These are phyloP conservation scores for Lissonota sp. DNA, from an alignment of 2,888 invertebrate genomes.

Conservation along the genomic window DNA sequence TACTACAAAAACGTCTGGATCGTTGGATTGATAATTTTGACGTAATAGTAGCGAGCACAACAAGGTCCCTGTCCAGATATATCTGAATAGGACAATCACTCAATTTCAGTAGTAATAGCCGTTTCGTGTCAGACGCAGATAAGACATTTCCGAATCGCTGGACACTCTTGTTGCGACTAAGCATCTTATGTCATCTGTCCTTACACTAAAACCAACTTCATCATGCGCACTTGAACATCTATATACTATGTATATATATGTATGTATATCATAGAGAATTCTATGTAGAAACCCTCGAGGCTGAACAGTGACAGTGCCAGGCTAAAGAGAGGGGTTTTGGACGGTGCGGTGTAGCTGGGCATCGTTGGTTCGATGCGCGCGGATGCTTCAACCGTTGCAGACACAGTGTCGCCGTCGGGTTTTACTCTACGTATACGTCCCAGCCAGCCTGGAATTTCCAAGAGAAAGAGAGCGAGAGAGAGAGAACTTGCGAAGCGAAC, in stretches of 20 bases:
- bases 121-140: no score
- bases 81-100: no score
- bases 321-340: conserved; percentile 8
- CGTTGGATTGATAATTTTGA: no score
- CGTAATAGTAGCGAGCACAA: no score
- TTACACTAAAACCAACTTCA: no score
- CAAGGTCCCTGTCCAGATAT: no score
- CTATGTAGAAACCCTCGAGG: background rate
- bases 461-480: conserved; percentile 14
- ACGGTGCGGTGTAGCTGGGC: background rate
- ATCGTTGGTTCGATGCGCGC: conserved; percentile 36
- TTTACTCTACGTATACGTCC: conserved; percentile 16
- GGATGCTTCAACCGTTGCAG: conserved; percentile 59
- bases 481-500: conserved; percentile 11
- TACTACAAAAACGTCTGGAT: no score
- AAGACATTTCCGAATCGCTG: conserved; percentile 21
- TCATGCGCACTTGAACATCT: background rate
- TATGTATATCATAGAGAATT: background rate
- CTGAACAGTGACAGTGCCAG: conserved; percentile 1
- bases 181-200: conserved; percentile 1
- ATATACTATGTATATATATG: conserved; percentile 11
- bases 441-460: background rate
- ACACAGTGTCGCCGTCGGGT: conserved; percentile 68
- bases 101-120: no score
- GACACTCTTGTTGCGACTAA: conserved; percentile 5